phyloP scores from a whole-genome alignment of 2,797 vertebrate genomes.

The Falco novaeseelandiae region DNA sequence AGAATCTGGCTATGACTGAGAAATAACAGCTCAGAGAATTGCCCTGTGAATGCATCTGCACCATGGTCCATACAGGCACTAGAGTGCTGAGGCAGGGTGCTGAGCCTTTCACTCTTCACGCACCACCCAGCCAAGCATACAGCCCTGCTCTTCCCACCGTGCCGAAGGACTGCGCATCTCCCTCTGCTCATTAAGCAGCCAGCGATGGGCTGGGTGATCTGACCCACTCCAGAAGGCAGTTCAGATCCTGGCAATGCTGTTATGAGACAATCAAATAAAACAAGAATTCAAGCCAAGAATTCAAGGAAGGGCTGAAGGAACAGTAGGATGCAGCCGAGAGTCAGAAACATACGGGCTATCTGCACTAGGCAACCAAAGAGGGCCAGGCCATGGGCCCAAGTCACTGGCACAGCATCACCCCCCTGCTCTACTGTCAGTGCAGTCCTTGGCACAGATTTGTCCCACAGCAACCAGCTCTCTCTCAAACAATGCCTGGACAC shows the following conservation, averaged over 20 bases:
- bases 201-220: neutral
- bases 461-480: neutral
- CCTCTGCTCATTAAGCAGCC: neutral
- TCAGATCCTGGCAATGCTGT: neutral
- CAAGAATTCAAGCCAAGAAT: slow-evolving; percentile 8
- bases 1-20: neutral
- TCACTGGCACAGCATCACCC: neutral
- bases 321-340: neutral
- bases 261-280: slow-evolving; percentile 24
- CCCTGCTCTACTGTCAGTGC: neutral
- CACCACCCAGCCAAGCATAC: neutral
- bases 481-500: neutral
- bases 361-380: neutral
- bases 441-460: neutral
- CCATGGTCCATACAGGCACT: neutral
- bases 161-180: accelerated
- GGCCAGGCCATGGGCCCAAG: neutral
- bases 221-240: neutral
- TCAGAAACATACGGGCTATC: neutral
- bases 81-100: neutral
- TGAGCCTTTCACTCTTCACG: neutral
- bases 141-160: accelerated
- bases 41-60: neutral
- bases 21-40: neutral
- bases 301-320: slow-evolving; percentile 32